These are phyloP conservation scores for Riparia riparia DNA, from an alignment of 2,113 vertebrate genomes.

Conservation along the genomic window DNA sequence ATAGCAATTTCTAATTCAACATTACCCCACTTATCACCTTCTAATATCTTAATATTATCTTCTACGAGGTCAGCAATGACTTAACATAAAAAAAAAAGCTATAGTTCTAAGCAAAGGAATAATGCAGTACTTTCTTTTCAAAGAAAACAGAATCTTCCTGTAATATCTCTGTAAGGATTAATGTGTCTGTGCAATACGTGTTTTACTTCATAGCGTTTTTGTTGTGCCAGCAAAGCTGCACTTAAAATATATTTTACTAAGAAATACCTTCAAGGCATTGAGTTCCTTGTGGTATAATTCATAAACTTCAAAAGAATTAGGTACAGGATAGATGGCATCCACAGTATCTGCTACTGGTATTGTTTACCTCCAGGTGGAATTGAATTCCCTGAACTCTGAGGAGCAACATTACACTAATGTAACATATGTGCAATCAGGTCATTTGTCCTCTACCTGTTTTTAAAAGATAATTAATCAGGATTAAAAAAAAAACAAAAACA, in stretches of 20 bases:
- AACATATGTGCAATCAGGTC: constrained; percentile 5
- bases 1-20: background rate
- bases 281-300: constrained; percentile 6
- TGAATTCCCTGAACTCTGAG: constrained; percentile 46
- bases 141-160: background rate
- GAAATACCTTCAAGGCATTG: constrained; percentile 28
- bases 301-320: constrained; percentile 30
- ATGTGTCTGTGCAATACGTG: background rate
- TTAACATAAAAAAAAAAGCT: background rate
- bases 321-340: background rate
- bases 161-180: background rate
- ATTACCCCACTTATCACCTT: background rate
- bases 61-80: background rate
- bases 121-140: constrained; percentile 3
- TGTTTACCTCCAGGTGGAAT: constrained; percentile 34
- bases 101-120: background rate
- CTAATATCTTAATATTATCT: background rate
- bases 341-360: constrained; percentile 16
- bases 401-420: background rate
- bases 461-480: background rate
- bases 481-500: too few relatives aligned
- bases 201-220: constrained; percentile 17
- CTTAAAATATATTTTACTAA: constrained; percentile 43
- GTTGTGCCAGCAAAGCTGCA: constrained; percentile 13
- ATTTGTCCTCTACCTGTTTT: constrained; percentile 2